phyloP scores from a whole-genome alignment of 1,140 invertebrate genomes.

The Sarcophaga bullata region DNA sequence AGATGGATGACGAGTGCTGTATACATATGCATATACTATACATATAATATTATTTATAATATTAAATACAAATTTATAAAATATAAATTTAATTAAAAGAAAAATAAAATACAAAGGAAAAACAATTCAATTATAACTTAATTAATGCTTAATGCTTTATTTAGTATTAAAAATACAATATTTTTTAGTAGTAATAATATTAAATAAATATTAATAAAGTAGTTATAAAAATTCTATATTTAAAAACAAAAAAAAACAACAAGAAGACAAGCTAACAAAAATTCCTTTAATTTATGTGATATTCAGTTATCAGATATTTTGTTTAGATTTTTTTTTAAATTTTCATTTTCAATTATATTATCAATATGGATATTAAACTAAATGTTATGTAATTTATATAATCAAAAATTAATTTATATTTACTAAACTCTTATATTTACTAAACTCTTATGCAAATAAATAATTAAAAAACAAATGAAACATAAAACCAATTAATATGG shows the following conservation, averaged over 20 bases:
- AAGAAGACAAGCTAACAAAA: not conserved
- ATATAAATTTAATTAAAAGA: not conserved
- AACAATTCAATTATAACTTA: constrained; percentile 25
- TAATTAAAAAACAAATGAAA: not conserved
- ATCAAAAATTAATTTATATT: not conserved
- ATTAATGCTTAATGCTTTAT: constrained; percentile 37
- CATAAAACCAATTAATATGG: constrained; percentile 13
- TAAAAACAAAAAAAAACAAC: not conserved
- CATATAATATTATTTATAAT: not conserved
- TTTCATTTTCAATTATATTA: not conserved
- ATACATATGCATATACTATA: too few species aligned
- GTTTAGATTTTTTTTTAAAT: not conserved
- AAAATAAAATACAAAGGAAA: not conserved
- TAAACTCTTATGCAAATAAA: not conserved
- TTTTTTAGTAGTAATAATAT: constrained; percentile 30
- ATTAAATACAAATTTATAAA: not conserved
- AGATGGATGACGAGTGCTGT: constrained; percentile 24
- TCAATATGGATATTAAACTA: not conserved
- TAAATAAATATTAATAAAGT: not conserved
- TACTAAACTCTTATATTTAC: not conserved
- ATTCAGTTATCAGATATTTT: constrained; percentile 32
- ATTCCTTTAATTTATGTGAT: constrained; percentile 32
- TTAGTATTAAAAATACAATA: constrained; percentile 20
- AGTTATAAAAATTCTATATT: constrained; percentile 31
- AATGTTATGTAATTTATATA: not conserved